A percentile compares a stretch with the other conserved stretches of the same genome.
Evolutionary conservation across 2,797 vertebrate species (phyloP).

Genomic region (Varecia variegata): DNA sequence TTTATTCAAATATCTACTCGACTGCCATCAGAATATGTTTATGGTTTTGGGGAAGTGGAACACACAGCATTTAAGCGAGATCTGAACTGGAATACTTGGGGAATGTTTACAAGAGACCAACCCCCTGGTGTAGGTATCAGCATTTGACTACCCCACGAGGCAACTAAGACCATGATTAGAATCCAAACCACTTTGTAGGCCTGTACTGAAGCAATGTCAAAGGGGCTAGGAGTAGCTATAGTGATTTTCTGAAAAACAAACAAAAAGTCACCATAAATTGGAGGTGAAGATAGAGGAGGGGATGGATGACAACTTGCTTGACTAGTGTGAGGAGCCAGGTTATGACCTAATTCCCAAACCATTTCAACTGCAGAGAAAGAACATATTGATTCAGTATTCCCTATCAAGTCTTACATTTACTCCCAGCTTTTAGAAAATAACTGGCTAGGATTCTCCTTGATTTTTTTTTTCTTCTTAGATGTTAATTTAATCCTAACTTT

Average conservation of each 20-base stretch:
- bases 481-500: neutral
- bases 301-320: neutral
- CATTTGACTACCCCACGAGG: neutral
- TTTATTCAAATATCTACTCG: slow-evolving; percentile 95
- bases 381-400: neutral
- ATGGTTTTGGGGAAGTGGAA: slow-evolving; percentile 94
- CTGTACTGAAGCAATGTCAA: neutral
- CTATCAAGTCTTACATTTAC: neutral
- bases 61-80: slow-evolving; percentile 87
- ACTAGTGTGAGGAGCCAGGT: neutral
- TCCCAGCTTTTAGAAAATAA: neutral
- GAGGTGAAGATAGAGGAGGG: neutral
- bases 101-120: slow-evolving; percentile 95
- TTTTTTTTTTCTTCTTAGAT: neutral
- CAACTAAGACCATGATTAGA: neutral
- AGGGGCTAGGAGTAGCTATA: neutral
- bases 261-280: neutral
- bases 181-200: neutral
- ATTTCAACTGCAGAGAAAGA: neutral
- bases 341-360: neutral
- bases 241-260: neutral
- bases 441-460: neutral
- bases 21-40: slow-evolving; percentile 90
- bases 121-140: slow-evolving; percentile 89
- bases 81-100: slow-evolving; percentile 92